Conservation (phyloP, 2,797 vertebrate species). For the Mormyrus proboscirostris region DNA sequence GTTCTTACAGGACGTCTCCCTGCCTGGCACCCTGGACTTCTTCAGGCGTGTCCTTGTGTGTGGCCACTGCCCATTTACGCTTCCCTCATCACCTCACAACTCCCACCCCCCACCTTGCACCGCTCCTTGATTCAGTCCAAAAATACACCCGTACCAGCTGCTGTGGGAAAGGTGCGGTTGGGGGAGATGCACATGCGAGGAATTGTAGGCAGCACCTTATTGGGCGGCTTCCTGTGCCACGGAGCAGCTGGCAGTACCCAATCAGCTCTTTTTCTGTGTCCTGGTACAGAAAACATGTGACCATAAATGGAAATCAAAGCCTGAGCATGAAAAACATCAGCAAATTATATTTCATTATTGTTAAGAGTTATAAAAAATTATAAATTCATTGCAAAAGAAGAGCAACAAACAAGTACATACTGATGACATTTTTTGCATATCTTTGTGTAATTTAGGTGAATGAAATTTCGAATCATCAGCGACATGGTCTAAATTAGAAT, state of each 20-base stretch:
- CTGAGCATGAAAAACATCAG: background rate
- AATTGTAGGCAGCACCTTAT: background rate
- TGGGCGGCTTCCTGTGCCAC: background rate
- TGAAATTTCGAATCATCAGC: background rate
- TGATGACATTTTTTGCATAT: background rate
- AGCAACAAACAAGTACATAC: background rate
- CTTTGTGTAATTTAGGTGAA: background rate
- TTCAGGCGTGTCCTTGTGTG: background rate
- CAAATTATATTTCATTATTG: conserved; percentile 3
- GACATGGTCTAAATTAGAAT: background rate
- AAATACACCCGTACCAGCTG: conserved; percentile 15
- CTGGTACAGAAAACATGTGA: background rate
- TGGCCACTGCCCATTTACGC: background rate
- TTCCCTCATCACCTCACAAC: background rate
- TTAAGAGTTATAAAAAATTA: background rate
- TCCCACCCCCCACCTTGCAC: background rate
- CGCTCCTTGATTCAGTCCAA: background rate
- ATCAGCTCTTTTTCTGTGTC: background rate
- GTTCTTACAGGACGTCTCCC: background rate
- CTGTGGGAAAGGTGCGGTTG: background rate
- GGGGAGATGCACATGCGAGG: background rate
- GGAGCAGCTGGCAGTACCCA: background rate
- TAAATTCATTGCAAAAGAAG: background rate
- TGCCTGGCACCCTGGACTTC: background rate
- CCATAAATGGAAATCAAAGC: background rate